These are phyloP conservation scores for Sciurus carolinensis DNA, from an alignment of 2,797 vertebrate species.

Conservation along the genomic window DNA sequence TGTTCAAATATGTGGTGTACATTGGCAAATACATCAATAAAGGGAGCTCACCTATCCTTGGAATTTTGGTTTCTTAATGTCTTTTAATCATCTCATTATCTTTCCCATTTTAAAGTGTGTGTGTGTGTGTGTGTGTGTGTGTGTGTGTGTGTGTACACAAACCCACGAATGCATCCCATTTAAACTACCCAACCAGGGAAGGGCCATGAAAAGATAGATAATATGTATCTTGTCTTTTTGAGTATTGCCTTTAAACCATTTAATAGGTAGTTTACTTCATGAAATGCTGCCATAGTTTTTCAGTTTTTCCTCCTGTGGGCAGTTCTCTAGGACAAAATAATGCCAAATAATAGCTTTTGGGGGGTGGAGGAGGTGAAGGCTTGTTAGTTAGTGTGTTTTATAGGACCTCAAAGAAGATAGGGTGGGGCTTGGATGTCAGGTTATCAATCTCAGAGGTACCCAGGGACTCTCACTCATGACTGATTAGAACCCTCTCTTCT, in stretches of 20 bases:
- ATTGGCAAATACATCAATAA: background rate
- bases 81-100: background rate
- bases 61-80: background rate
- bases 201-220: background rate
- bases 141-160: no score
- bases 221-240: background rate
- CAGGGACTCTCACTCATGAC: background rate
- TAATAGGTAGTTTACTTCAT: background rate
- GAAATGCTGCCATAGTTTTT: background rate
- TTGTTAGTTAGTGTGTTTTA: background rate
- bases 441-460: background rate
- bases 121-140: background rate
- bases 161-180: background rate
- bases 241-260: background rate
- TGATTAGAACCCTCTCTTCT: background rate
- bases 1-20: background rate
- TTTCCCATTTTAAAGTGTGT: conserved; percentile 13
- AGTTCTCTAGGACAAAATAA: background rate
- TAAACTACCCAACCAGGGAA: background rate
- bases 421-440: background rate
- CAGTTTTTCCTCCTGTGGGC: background rate
- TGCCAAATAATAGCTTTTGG: background rate
- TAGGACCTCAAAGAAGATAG: background rate
- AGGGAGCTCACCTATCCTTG: background rate
- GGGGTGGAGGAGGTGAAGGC: background rate